A percentile compares a stretch with the other conserved stretches of the same genome.
These are phyloP conservation scores for Cheilosia vernalis DNA, from an alignment of 2,888 invertebrate species.

Conservation along the genomic window DNA sequence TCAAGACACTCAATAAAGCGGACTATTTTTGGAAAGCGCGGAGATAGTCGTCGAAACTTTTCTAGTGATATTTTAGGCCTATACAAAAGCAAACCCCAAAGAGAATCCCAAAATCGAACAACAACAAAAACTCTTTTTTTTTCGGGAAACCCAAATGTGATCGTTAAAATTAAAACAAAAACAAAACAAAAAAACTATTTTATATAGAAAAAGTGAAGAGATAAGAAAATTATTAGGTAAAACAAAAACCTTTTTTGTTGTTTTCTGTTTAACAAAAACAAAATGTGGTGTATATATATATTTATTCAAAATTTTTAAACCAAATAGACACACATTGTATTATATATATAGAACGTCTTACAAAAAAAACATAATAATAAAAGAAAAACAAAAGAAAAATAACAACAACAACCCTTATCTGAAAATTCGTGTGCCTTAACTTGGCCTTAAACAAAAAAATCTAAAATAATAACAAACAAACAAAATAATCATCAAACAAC, in stretches of 20 bases:
- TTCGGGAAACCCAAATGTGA: slow-evolving; percentile 70
- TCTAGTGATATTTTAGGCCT: slow-evolving; percentile 72
- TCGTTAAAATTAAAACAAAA: slow-evolving; percentile 53
- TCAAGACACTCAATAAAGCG: slow-evolving; percentile 32
- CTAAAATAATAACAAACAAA: slow-evolving; percentile 48
- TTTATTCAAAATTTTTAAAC: slow-evolving; percentile 47
- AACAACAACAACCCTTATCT: slow-evolving; percentile 70
- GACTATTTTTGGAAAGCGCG: slow-evolving; percentile 52
- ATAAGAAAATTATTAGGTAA: slow-evolving; percentile 47
- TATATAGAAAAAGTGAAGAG: slow-evolving; percentile 61
- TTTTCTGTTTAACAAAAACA: slow-evolving; percentile 11
- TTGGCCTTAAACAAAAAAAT: slow-evolving; percentile 77
- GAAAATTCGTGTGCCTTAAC: slow-evolving; percentile 78
- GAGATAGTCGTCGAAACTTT: slow-evolving; percentile 60
- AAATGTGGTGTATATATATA: slow-evolving; percentile 63
- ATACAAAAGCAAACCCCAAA: slow-evolving; percentile 45
- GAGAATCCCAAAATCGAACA: slow-evolving; percentile 24
- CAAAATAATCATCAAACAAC: slow-evolving; percentile 57
- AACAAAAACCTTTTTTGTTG: slow-evolving; percentile 40
- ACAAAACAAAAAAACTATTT: slow-evolving; percentile 51
- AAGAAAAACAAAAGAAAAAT: slow-evolving; percentile 32
- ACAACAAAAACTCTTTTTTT: slow-evolving; percentile 45
- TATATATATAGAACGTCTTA: slow-evolving; percentile 36
- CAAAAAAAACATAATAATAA: slow-evolving; percentile 36
- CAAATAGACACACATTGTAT: slow-evolving; percentile 45